Conservation (phyloP, 2,113 vertebrate genomes). For the Notechis scutatus region DNA sequence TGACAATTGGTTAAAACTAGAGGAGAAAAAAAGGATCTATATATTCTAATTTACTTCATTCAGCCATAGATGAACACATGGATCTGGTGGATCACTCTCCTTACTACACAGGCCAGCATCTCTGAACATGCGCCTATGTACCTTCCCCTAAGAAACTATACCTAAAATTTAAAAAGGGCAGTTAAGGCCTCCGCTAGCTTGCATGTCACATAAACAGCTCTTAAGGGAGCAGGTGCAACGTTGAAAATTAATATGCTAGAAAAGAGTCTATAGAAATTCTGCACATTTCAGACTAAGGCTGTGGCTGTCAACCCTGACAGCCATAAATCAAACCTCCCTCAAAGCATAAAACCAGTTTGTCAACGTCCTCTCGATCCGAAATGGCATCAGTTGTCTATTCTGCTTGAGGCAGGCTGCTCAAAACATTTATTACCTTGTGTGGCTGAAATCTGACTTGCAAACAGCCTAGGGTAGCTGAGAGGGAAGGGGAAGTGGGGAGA, state of each 20-base stretch:
- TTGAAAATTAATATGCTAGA: neutral
- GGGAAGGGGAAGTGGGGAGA: too few relatives aligned
- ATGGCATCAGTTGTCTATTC: neutral
- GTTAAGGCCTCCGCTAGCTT: neutral
- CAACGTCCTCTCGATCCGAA: neutral
- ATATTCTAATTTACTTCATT: neutral
- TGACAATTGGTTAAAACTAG: neutral
- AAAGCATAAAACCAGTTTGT: neutral
- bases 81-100: neutral
- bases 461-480: neutral
- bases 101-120: neutral
- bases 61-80: neutral
- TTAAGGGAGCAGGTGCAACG: neutral
- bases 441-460: conserved; percentile 18
- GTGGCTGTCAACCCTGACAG: neutral
- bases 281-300: neutral
- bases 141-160: neutral
- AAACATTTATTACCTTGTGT: neutral
- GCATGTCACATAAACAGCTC: neutral
- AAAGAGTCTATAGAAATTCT: neutral
- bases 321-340: neutral
- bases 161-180: neutral
- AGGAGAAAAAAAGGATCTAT: neutral
- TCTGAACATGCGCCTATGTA: neutral
- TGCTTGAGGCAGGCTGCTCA: neutral